Percentiles rank a stretch among this genome's conserved stretches.
Conservation (phyloP, 2,888 invertebrate genomes). For the Ypsolopha scabrella region DNA sequence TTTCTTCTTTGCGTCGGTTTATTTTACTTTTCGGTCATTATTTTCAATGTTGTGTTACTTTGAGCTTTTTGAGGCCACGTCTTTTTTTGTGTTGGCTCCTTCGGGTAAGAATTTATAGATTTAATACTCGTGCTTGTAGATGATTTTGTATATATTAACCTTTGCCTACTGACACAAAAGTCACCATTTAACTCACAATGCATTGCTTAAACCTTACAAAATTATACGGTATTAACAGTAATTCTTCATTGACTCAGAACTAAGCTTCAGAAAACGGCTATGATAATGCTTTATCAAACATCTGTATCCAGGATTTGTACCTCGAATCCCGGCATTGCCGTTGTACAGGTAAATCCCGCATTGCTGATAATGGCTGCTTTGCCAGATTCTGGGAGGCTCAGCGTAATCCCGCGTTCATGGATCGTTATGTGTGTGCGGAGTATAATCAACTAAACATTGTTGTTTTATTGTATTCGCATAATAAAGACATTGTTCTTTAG, state of each 20-base stretch:
- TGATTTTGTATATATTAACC: background rate
- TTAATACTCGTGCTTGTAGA: background rate
- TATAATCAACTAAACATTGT: too few relatives aligned
- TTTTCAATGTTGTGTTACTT: background rate
- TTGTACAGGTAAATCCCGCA: background rate
- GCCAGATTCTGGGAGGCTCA: background rate
- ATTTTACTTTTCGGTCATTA: background rate
- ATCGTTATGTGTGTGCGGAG: background rate
- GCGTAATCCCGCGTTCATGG: background rate
- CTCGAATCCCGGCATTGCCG: background rate
- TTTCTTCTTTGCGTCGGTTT: background rate
- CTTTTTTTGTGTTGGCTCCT: background rate
- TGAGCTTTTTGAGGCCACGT: background rate
- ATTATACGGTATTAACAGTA: too few relatives aligned
- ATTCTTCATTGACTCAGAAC: too few relatives aligned
- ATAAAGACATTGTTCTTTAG: too few relatives aligned
- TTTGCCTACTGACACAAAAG: too few relatives aligned
- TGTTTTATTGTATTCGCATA: too few relatives aligned
- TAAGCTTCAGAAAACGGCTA: background rate
- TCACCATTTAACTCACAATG: too few relatives aligned
- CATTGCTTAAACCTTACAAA: too few relatives aligned
- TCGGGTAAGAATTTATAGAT: background rate
- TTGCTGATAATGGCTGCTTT: conserved; percentile 1
- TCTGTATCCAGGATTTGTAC: background rate
- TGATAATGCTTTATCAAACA: background rate